Evolutionary conservation across 2,888 invertebrate species (phyloP).

Genomic region (Physocephala rufipes): DNA sequence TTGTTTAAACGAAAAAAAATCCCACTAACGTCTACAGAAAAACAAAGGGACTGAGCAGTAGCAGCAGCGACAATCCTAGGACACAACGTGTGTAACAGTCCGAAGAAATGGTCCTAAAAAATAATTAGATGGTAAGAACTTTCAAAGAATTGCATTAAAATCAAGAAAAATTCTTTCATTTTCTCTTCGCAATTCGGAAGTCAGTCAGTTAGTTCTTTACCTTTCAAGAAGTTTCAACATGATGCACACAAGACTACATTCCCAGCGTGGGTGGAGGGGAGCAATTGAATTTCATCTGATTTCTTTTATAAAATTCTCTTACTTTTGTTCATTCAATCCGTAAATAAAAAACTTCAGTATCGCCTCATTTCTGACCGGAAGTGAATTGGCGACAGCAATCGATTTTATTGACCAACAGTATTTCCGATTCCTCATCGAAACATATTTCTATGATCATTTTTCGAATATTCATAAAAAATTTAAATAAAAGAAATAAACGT

Average conservation of each 20-base stretch:
- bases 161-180: not conserved
- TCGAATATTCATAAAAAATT: not conserved
- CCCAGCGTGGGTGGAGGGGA: no score
- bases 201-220: no score
- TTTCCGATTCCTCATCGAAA: not conserved
- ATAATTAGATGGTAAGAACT: not conserved
- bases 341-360: no score
- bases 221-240: not conserved
- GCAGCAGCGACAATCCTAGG: no score
- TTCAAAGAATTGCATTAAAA: slow-evolving; percentile 5
- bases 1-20: no score
- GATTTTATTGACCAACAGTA: slow-evolving; percentile 13
- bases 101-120: not conserved
- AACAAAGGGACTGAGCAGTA: no score
- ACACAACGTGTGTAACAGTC: not conserved
- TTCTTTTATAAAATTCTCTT: no score
- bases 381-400: not conserved
- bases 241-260: not conserved
- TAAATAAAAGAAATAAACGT: not conserved
- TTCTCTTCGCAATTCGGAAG: not conserved
- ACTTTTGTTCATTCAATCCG: not conserved
- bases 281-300: no score
- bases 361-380: not conserved
- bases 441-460: not conserved
- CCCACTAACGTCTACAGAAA: no score